Conservation (phyloP, 2,888 invertebrate species). For the Synanthedon myopaeformis region DNA sequence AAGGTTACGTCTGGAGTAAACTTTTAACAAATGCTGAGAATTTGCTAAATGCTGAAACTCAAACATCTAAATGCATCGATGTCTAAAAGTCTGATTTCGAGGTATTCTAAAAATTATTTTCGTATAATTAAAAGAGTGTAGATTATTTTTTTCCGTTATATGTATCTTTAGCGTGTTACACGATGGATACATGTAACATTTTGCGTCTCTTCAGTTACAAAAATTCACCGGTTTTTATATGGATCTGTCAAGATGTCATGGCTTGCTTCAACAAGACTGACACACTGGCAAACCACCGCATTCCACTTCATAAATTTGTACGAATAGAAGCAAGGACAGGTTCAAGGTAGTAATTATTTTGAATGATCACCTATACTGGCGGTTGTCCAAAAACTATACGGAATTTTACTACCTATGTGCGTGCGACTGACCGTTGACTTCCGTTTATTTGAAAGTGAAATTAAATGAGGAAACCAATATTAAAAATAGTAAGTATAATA, state of each 20-base stretch:
- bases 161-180: too few relatives aligned
- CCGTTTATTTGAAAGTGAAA: constrained; percentile 2
- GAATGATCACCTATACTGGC: constrained; percentile 36
- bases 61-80: too few relatives aligned
- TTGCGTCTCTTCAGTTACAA: too few relatives aligned
- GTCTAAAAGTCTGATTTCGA: too few relatives aligned
- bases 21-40: too few relatives aligned
- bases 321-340: constrained; percentile 31
- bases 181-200: too few relatives aligned
- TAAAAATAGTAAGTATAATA: background rate
- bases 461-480: background rate
- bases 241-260: constrained; percentile 15
- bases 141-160: too few relatives aligned
- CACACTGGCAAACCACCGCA: constrained; percentile 16
- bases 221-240: background rate
- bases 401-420: constrained; percentile 28
- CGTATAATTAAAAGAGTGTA: too few relatives aligned
- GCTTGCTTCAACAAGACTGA: constrained; percentile 5
- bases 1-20: too few relatives aligned
- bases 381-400: constrained; percentile 35
- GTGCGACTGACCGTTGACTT: constrained; percentile 13
- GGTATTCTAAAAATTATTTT: too few relatives aligned
- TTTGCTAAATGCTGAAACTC: too few relatives aligned
- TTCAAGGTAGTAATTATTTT: constrained; percentile 48
- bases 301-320: constrained; percentile 12